Conservation (phyloP, 2,113 vertebrate genomes). For the Platysteira castanea region DNA sequence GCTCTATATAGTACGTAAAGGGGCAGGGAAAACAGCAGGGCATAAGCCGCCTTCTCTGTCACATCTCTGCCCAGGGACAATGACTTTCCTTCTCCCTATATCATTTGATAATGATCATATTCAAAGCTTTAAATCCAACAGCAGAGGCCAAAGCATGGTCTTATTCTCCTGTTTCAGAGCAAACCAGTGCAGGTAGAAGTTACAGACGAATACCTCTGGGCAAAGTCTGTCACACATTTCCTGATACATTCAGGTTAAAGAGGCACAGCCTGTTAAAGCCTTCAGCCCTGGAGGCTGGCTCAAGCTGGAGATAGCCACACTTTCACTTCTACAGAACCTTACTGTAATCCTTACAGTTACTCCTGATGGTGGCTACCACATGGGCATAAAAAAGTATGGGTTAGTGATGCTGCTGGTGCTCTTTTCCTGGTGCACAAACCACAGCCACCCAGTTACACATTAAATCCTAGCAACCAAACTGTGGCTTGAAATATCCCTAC, state of each 20-base stretch:
- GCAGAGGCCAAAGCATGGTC: not conserved
- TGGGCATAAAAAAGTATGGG: not conserved
- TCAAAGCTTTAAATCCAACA: conserved; percentile 5
- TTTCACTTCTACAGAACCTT: not conserved
- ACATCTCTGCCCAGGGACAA: not conserved
- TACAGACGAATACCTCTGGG: conserved; percentile 60
- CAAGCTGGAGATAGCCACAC: conserved; percentile 35
- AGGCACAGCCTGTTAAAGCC: conserved; percentile 40
- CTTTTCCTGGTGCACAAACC: not conserved
- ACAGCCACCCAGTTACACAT: not conserved
- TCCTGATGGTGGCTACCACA: not conserved
- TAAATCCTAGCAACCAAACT: not conserved
- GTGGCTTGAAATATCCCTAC: not conserved
- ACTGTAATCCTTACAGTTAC: not conserved
- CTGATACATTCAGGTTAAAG: conserved; percentile 53
- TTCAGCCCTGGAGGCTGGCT: conserved; percentile 23
- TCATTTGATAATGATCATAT: not conserved
- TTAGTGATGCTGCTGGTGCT: not conserved
- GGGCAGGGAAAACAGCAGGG: not conserved
- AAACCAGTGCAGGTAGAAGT: conserved; percentile 13
- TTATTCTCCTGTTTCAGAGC: not conserved
- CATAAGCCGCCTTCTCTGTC: not conserved
- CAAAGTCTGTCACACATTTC: conserved; percentile 42
- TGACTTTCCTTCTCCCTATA: not conserved
- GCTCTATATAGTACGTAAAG: not conserved